Evolutionary conservation across 2,113 vertebrate genomes (phyloP).

Genomic region (Passer domesticus): DNA sequence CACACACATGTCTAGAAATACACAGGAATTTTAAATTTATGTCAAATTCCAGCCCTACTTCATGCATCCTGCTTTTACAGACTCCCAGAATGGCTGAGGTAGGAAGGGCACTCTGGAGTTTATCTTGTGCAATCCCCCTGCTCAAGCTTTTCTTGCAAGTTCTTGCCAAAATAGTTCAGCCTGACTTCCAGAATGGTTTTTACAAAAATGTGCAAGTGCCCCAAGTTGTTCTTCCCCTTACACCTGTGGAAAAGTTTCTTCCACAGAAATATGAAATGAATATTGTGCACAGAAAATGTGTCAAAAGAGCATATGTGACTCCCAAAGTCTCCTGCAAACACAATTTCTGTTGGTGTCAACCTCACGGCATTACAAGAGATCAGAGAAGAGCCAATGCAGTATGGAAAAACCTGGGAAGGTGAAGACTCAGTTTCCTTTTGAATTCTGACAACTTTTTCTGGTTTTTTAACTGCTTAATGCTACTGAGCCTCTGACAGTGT

Average conservation of each 20-base stretch:
- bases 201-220: not conserved
- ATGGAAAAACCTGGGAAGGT: not conserved
- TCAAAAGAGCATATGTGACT: not conserved
- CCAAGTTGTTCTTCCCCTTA: not conserved
- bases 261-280: not conserved
- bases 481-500: not conserved
- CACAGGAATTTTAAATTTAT: not conserved
- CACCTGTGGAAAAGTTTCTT: not conserved
- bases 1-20: not conserved
- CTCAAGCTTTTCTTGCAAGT: not conserved
- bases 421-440: not conserved
- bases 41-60: not conserved
- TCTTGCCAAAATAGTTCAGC: not conserved
- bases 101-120: not conserved
- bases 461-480: not conserved
- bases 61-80: not conserved
- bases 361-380: not conserved
- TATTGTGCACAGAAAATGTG: not conserved
- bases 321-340: not conserved
- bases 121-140: not conserved
- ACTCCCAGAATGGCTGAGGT: not conserved
- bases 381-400: not conserved
- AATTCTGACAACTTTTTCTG: not conserved
- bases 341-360: not conserved
- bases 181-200: not conserved